Conservation (phyloP, 2,797 vertebrate species). For the Eulemur mongoz region DNA sequence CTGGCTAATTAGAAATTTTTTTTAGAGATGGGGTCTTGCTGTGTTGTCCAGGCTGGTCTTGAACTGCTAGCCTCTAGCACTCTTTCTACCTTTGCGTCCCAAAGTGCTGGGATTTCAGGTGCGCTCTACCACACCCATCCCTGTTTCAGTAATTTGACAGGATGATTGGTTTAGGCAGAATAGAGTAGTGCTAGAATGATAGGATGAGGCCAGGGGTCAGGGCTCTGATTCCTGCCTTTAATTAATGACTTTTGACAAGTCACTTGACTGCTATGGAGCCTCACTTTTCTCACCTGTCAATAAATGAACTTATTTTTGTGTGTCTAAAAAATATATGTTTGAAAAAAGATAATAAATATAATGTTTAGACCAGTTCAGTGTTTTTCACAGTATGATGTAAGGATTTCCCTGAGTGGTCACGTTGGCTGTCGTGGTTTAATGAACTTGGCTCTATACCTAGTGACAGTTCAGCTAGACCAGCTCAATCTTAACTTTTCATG, state of each 20-base stretch:
- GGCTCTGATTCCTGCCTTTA: neutral
- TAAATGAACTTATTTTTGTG: neutral
- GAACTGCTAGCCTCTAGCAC: too few relatives aligned
- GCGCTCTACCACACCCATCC: too few relatives aligned
- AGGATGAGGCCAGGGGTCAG: neutral
- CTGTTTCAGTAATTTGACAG: conserved; percentile 12
- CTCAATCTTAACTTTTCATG: neutral
- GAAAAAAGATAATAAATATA: neutral
- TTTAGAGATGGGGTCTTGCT: too few relatives aligned
- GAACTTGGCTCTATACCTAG: neutral
- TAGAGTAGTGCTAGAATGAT: neutral
- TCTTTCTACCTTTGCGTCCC: too few relatives aligned
- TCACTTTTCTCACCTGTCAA: neutral
- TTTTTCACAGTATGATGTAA: neutral
- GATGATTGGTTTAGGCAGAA: neutral
- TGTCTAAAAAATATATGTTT: neutral
- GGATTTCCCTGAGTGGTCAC: neutral
- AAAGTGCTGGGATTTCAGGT: too few relatives aligned
- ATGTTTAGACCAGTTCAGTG: neutral
- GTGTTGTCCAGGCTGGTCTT: too few relatives aligned
- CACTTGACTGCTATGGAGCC: neutral
- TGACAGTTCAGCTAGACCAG: neutral
- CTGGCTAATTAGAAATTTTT: too few relatives aligned
- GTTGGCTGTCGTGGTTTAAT: neutral
- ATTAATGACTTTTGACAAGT: conserved; percentile 12